Percentiles rank a stretch among this genome's conserved stretches.
Conservation (phyloP, 2,797 vertebrate genomes). For the Sparidentex hasta region DNA sequence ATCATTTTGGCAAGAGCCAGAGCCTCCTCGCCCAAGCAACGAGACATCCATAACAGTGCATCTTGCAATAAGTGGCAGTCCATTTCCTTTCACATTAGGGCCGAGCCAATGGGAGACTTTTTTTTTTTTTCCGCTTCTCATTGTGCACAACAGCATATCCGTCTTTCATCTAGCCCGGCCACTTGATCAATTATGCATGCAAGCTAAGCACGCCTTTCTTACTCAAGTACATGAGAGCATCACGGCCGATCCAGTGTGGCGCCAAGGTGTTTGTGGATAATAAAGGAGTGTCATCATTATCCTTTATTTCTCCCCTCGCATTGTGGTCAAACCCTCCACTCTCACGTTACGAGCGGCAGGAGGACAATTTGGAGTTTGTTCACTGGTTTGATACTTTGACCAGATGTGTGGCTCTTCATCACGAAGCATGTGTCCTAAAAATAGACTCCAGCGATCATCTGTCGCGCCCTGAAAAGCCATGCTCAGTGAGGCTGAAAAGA, state of each 20-base stretch:
- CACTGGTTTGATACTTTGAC: background rate
- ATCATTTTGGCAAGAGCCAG: slow-evolving; percentile 53
- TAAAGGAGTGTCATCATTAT: slow-evolving; percentile 11
- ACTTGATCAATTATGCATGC: slow-evolving; percentile 80
- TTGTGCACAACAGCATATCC: slow-evolving; percentile 60
- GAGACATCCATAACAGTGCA: slow-evolving; percentile 68
- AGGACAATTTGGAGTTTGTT: background rate
- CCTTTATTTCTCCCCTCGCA: slow-evolving; percentile 5
- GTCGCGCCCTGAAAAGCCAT: background rate
- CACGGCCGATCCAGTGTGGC: slow-evolving; percentile 21
- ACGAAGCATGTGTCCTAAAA: background rate
- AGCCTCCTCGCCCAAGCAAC: slow-evolving; percentile 50
- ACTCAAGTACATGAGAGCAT: slow-evolving; percentile 63
- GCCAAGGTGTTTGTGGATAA: slow-evolving; percentile 49
- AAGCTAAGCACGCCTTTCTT: slow-evolving; percentile 63
- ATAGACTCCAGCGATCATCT: background rate
- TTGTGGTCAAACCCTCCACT: background rate
- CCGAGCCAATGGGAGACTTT: slow-evolving; percentile 55
- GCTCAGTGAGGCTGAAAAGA: slow-evolving; percentile 11
- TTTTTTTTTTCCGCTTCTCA: slow-evolving; percentile 58
- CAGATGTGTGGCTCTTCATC: background rate
- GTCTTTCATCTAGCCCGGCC: slow-evolving; percentile 71
- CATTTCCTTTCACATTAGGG: slow-evolving; percentile 81
- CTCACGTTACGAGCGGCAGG: background rate
- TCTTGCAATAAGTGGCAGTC: slow-evolving; percentile 77